Evolutionary conservation across 2,888 invertebrate genomes (phyloP), one percentile per base, ranked within the genome.

Genomic region (Spodoptera exigua): DNA sequence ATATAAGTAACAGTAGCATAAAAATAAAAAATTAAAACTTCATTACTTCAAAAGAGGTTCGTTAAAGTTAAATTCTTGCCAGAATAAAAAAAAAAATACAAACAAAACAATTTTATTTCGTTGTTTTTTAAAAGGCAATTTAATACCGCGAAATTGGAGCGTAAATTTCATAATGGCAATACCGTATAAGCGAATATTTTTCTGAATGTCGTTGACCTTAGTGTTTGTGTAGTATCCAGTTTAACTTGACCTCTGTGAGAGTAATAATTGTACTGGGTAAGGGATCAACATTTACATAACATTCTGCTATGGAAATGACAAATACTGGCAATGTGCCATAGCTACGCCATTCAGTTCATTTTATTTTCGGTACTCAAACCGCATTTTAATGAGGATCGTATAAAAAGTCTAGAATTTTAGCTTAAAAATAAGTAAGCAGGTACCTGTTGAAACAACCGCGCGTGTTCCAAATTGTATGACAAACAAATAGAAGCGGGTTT

Each of bases 241-340:
- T 43, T 74, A 79, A 54, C 41, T 61, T 65, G 82, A 80, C 55
- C 83, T 58, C 37, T 59, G 51, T 12, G 47, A 27, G 40, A 51
- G 12, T 56, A 64, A 17, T 17, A 41, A 51, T 51, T 43, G 55
- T 48, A 63, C 39, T 57, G 56, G 39, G 51, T 55, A 45, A 47
- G 60, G 70, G 84, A 72, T 82, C 84, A 76, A 67, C 55, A 60
- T 63, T 49, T 44, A 36, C 18, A 68, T 67, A 54, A 64, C 56
- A 71, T 54, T 67, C 69, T 78, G 67, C 72, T 78, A 85, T 87
- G 84, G 83, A 84, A 84, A 85, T 89, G 81, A 76, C 83, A 84
- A 83, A 85, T 87, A 86, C 87, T 92, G 92, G 92, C 92, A 86
- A 70, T 70, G 70, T 79, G 91, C 92, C 92, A 83, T 72, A 67